A percentile compares a stretch with the other conserved stretches of the same genome.
Evolutionary conservation across 2,113 vertebrate species (phyloP).

Genomic region (Aphyosemion australe): DNA sequence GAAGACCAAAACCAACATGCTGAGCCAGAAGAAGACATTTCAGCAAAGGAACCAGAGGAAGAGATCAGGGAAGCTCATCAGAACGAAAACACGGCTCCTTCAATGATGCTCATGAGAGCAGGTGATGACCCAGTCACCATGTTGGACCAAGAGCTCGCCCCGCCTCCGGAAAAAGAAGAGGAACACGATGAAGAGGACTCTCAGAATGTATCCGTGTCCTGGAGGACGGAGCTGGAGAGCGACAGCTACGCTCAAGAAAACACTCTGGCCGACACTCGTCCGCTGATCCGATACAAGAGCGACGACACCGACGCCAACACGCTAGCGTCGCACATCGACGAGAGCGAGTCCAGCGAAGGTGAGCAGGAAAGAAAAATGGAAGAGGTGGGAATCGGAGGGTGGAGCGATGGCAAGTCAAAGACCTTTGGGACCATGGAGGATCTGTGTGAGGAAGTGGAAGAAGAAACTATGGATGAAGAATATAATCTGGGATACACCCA

Average conservation of each 20-base stretch:
- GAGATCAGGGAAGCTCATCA: slow-evolving; percentile 5
- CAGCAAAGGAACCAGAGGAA: slow-evolving; percentile 34
- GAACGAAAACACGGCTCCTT: background rate
- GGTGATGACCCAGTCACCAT: background rate
- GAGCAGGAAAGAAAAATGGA: slow-evolving; percentile 67
- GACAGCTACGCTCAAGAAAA: slow-evolving; percentile 81
- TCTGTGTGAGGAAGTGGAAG: slow-evolving; percentile 76
- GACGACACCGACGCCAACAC: slow-evolving; percentile 74
- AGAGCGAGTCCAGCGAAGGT: slow-evolving; percentile 70
- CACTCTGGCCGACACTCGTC: slow-evolving; percentile 78
- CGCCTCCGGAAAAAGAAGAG: slow-evolving; percentile 29
- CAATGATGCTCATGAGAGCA: slow-evolving; percentile 5
- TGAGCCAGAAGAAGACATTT: slow-evolving; percentile 66
- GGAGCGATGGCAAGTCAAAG: slow-evolving; percentile 64
- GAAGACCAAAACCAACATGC: slow-evolving; percentile 44
- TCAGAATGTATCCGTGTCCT: slow-evolving; percentile 75
- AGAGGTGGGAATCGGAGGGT: slow-evolving; percentile 42
- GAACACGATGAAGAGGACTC: slow-evolving; percentile 67
- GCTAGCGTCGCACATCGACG: slow-evolving; percentile 65
- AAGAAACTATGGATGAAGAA: slow-evolving; percentile 51
- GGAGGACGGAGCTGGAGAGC: slow-evolving; percentile 73
- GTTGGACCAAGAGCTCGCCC: slow-evolving; percentile 11
- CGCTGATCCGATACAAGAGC: slow-evolving; percentile 79
- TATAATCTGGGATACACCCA: slow-evolving; percentile 40
- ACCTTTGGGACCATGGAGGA: slow-evolving; percentile 79